Evolutionary conservation across 2,113 vertebrate species (phyloP), one percentile per base, ranked within the genome.

Genomic region (Periophthalmodon schlosseri): DNA sequence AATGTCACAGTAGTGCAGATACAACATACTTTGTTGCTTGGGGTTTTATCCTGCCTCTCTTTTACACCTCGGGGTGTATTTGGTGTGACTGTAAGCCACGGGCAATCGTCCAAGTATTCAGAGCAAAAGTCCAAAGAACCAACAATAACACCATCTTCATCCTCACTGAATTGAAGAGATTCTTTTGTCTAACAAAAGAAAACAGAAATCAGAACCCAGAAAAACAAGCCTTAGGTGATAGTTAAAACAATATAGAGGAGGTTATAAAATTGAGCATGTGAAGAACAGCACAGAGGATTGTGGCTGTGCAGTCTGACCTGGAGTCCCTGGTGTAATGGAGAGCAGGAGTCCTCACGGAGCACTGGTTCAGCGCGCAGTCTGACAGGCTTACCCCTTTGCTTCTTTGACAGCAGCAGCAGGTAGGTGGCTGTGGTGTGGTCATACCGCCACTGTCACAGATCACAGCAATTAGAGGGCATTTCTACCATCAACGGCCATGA

Each of bases 401-500:
- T 99, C 92, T 95, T 96, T 68, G 94, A 91, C 14, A 95, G 93
- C 83, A 99, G 96, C 86, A 99, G 90, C 72, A 99, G 92, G 82
- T 98, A 99, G 0, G 93, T 96, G 66, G 95, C 96, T 33, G 96
- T 95, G 66, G 94, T 91, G 8, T 97, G 94, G 85, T 99, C 96
- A 7, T 98, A 99, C 15, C 88, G 94, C 96, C 98, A 98, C 98
- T 98, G 74, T 33, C 28, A 52, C 47, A 74, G 61, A 46, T 24
- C 12, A 70, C 16, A 69, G 58, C 16, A 13, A 58, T 77, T 52
- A 67, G 54, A 68, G 2, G n/a, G 12, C 4, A 65, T 61, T 21
- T 76, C 23, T 67, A 63, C 77, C 11, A 72, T 13, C 52, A 20
- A 36, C 24, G 12, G 16, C 4, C 50, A 47, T 58, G 52, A 39